phyloP scores from a whole-genome alignment of 2,888 invertebrate genomes.

The Rhopalosiphum nymphaeae region DNA sequence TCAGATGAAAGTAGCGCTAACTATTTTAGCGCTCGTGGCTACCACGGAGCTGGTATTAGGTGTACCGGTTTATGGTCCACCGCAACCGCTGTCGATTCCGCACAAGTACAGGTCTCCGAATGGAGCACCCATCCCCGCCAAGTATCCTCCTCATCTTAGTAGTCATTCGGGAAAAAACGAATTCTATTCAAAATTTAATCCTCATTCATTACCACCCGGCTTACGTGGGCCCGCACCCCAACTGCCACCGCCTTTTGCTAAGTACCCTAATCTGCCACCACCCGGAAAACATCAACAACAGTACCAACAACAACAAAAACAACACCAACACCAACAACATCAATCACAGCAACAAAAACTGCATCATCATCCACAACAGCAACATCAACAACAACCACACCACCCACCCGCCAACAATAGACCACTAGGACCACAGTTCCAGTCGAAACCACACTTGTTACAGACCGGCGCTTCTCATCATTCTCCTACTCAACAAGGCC shows the following conservation, averaged over 20 bases:
- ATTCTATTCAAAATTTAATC: slow-evolving; percentile 67
- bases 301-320: slow-evolving; percentile 67
- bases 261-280: slow-evolving; percentile 67
- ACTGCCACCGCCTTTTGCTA: slow-evolving; percentile 52
- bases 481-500: slow-evolving; percentile 65
- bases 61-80: slow-evolving; percentile 43
- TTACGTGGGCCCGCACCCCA: not conserved
- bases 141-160: slow-evolving; percentile 28
- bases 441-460: slow-evolving; percentile 66
- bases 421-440: slow-evolving; percentile 67
- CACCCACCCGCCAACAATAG: slow-evolving; percentile 68
- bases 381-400: slow-evolving; percentile 70
- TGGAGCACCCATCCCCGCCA: slow-evolving; percentile 45
- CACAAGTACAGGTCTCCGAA: slow-evolving; percentile 31
- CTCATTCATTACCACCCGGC: slow-evolving; percentile 42
- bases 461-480: slow-evolving; percentile 68
- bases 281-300: slow-evolving; percentile 67
- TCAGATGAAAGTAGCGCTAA: slow-evolving; percentile 41
- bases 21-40: not conserved
- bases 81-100: slow-evolving; percentile 13
- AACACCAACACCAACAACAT: slow-evolving; percentile 70
- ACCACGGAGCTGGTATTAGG: slow-evolving; percentile 28
- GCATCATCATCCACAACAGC: not conserved
- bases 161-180: slow-evolving; percentile 68
- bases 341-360: slow-evolving; percentile 66